Conservation (phyloP, 2,888 invertebrate species). For the Mythimna loreyi region DNA sequence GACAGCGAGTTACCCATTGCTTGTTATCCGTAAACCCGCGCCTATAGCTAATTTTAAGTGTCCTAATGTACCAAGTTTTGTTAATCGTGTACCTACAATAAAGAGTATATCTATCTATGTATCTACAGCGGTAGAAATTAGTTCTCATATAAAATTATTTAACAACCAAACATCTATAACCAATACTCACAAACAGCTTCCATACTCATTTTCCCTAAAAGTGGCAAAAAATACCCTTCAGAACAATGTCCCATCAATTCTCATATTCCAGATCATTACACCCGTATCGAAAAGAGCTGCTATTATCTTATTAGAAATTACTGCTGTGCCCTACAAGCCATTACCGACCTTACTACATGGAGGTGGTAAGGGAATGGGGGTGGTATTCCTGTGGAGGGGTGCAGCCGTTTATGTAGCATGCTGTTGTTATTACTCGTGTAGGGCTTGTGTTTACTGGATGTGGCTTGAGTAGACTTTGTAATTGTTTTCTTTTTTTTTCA, state of each 20-base stretch:
- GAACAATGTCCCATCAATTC: conserved; percentile 64
- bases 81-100: no score
- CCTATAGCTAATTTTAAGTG: no score
- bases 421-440: conserved; percentile 63
- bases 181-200: neutral
- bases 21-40: no score
- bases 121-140: no score
- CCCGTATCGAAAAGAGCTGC: conserved; percentile 67
- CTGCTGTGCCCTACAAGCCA: conserved; percentile 51
- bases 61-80: no score
- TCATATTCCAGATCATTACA: conserved; percentile 65
- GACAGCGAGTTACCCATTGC: no score
- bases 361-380: conserved; percentile 12
- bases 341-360: conserved; percentile 51
- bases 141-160: neutral
- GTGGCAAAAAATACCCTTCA: conserved; percentile 58
- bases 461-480: conserved; percentile 6
- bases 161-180: neutral
- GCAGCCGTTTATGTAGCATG: conserved; percentile 66
- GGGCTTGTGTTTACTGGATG: conserved; percentile 48
- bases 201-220: conserved; percentile 45
- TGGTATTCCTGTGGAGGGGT: conserved; percentile 47
- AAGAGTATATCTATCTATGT: no score
- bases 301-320: conserved; percentile 73
- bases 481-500: no score